Conservation (phyloP, 2,113 vertebrate species). For the Anarrhichthys ocellatus region DNA sequence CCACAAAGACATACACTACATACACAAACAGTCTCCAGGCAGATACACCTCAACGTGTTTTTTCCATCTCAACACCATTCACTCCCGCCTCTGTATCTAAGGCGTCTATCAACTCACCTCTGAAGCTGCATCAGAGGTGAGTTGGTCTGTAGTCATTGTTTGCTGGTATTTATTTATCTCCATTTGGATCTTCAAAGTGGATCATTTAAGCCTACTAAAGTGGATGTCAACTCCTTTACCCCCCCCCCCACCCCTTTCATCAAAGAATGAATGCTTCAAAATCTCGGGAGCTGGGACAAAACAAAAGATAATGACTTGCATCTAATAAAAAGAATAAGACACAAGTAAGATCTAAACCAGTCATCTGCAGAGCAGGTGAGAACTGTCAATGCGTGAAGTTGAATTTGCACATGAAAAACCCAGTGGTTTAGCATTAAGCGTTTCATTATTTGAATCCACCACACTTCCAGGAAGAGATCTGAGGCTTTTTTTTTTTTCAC, state of each 20-base stretch:
- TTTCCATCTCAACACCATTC: constrained; percentile 3
- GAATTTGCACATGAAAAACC: constrained; percentile 83
- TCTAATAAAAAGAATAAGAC: constrained; percentile 57
- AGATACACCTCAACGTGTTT: background rate
- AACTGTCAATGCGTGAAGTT: constrained; percentile 80
- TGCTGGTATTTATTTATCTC: constrained; percentile 79
- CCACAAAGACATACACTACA: constrained; percentile 1
- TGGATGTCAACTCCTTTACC: constrained; percentile 75
- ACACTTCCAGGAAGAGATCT: constrained; percentile 77
- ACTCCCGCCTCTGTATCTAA: constrained; percentile 1
- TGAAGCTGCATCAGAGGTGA: constrained; percentile 40
- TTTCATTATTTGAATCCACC: constrained; percentile 78
- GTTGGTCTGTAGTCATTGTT: constrained; percentile 51
- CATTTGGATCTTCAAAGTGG: constrained; percentile 72
- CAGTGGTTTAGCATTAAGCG: constrained; percentile 75
- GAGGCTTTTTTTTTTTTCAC: constrained; percentile 67
- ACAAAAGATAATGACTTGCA: constrained; percentile 73
- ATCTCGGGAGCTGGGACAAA: constrained; percentile 68
- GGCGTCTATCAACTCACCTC: constrained; percentile 28
- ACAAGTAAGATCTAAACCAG: constrained; percentile 63
- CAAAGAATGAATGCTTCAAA: constrained; percentile 60
- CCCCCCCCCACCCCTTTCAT: constrained; percentile 47
- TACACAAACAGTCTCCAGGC: constrained; percentile 5
- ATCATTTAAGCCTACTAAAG: constrained; percentile 77
- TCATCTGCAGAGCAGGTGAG: constrained; percentile 58